phyloP scores from a whole-genome alignment of 1,140 invertebrate species.

The Pogonognathellus flavescens region DNA sequence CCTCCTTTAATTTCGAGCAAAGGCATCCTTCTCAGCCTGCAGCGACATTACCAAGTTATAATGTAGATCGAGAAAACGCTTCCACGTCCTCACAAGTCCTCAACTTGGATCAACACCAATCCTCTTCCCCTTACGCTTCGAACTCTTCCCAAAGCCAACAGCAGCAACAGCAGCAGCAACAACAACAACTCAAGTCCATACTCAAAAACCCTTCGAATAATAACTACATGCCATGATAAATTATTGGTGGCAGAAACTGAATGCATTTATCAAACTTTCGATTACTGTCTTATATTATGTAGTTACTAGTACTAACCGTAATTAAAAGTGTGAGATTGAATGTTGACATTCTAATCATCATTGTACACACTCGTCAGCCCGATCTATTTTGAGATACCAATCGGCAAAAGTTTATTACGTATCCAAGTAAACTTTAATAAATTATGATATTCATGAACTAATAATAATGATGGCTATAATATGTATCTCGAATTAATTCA shows the following conservation, averaged over 20 bases:
- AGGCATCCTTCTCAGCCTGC: not conserved
- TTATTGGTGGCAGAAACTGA: not conserved
- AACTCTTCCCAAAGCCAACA: conserved; percentile 14
- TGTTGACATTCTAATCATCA: too few species aligned
- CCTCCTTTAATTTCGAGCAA: not conserved
- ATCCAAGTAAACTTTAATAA: too few species aligned
- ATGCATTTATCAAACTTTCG: too few species aligned
- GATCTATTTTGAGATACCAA: too few species aligned
- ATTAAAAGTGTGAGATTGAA: too few species aligned
- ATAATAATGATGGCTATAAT: too few species aligned
- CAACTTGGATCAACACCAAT: not conserved
- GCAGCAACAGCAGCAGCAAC: conserved; percentile 57
- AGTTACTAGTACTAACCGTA: too few species aligned
- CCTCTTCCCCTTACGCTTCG: not conserved
- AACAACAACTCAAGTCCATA: conserved; percentile 64
- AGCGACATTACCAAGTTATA: not conserved
- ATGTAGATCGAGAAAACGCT: not conserved
- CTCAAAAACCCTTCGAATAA: conserved; percentile 62
- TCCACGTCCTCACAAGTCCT: conserved; percentile 9
- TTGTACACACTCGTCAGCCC: too few species aligned
- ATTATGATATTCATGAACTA: too few species aligned
- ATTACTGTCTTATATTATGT: too few species aligned
- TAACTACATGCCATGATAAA: conserved; percentile 58
- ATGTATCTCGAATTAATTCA: too few species aligned
- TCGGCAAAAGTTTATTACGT: too few species aligned